These are phyloP conservation scores for Orthosia gracilis DNA, from an alignment of 2,888 invertebrate genomes.

Conservation along the genomic window DNA sequence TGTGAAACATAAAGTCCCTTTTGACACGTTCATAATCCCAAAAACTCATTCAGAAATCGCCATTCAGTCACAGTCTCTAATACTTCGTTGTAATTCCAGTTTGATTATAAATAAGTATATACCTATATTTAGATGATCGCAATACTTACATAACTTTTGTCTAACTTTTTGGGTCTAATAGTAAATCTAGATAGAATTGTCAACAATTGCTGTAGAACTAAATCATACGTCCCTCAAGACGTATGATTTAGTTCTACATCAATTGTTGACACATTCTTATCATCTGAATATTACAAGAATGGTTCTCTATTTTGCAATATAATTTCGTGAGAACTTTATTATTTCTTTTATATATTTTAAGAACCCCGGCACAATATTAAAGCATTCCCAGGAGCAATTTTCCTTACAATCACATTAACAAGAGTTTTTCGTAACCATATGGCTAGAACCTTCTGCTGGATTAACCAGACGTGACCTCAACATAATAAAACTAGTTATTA, in stretches of 20 bases:
- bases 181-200: not conserved
- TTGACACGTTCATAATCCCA: too few relatives aligned
- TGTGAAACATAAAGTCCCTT: too few relatives aligned
- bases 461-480: slow-evolving; percentile 64
- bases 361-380: not conserved
- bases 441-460: slow-evolving; percentile 43
- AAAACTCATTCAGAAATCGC: too few relatives aligned
- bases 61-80: not conserved
- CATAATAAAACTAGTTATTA: slow-evolving; percentile 61
- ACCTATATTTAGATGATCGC: too few relatives aligned
- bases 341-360: slow-evolving; percentile 5
- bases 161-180: too few relatives aligned
- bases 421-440: slow-evolving; percentile 35
- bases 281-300: too few relatives aligned
- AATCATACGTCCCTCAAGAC: too few relatives aligned
- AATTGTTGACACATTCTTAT: not conserved
- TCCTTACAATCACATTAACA: slow-evolving; percentile 39
- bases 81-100: too few relatives aligned
- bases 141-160: too few relatives aligned
- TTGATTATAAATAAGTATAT: too few relatives aligned
- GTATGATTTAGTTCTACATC: not conserved
- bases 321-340: not conserved
- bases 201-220: too few relatives aligned
- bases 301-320: not conserved
- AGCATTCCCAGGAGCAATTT: slow-evolving; percentile 6